These are phyloP conservation scores for Argyresthia goedartella DNA, from an alignment of 2,888 invertebrate species.

Conservation along the genomic window DNA sequence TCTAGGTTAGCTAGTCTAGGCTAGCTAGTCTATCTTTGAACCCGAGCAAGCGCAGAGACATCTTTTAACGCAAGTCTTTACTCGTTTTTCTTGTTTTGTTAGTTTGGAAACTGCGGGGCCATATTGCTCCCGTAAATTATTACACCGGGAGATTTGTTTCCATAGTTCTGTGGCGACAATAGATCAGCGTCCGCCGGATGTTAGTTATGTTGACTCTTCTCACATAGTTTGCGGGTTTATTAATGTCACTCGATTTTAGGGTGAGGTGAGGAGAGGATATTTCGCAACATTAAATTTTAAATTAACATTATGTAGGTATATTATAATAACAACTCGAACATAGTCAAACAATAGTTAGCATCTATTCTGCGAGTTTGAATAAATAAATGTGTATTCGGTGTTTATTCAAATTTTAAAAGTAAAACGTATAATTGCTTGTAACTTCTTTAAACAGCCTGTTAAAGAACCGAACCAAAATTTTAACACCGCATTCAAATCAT, in stretches of 20 bases:
- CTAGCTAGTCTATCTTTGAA: conserved; percentile 41
- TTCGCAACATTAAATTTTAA: background rate
- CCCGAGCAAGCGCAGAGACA: conserved; percentile 43
- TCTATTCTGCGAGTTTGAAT: no score
- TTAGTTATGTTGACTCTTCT: conserved; percentile 54
- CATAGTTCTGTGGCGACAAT: conserved; percentile 64
- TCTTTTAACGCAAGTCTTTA: conserved; percentile 57
- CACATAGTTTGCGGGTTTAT: background rate
- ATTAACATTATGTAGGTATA: background rate
- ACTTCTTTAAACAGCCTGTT: no score
- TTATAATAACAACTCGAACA: background rate
- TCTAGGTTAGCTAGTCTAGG: no score
- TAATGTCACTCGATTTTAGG: background rate
- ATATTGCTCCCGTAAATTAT: conserved; percentile 66
- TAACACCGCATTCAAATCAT: background rate
- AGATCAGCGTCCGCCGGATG: conserved; percentile 62
- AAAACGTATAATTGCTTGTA: no score
- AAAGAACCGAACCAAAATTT: background rate
- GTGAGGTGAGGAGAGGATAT: background rate
- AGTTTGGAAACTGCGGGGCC: conserved; percentile 45
- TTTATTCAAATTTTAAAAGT: no score
- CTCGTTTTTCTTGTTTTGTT: conserved; percentile 48
- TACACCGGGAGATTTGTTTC: conserved; percentile 63
- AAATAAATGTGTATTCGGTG: no score
- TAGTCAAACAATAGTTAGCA: no score